Percentiles rank a stretch among this genome's conserved stretches.
These are phyloP conservation scores for Rhogogaster chlorosoma DNA, from an alignment of 2,888 invertebrate species.

Conservation along the genomic window DNA sequence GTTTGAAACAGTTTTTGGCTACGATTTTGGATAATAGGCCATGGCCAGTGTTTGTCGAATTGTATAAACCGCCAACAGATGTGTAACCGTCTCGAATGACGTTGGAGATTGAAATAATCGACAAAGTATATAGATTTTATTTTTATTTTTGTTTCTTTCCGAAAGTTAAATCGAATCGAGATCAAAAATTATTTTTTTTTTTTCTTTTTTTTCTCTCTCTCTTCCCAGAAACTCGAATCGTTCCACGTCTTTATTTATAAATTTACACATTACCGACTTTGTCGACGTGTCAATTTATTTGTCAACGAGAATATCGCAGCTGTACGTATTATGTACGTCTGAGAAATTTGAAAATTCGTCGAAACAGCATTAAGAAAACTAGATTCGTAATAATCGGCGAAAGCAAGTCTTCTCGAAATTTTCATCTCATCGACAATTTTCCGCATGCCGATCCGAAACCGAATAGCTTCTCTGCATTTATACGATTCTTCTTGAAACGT, in stretches of 20 bases:
- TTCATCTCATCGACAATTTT: background rate
- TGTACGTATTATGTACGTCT: background rate
- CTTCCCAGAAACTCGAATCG: background rate
- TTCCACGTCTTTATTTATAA: background rate
- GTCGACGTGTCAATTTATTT: constrained; percentile 1
- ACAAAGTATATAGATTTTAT: background rate
- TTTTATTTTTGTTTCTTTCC: background rate
- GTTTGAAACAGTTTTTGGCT: background rate
- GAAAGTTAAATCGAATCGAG: background rate
- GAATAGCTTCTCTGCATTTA: background rate
- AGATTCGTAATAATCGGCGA: background rate
- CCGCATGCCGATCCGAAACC: background rate
- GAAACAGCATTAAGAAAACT: background rate
- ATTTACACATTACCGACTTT: background rate
- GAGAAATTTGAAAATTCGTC: background rate
- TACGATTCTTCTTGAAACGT: background rate
- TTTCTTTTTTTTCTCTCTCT: background rate
- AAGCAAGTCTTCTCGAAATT: background rate
- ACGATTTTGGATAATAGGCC: constrained; percentile 24
- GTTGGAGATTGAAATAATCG: background rate
- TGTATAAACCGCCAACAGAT: background rate
- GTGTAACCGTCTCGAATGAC: background rate
- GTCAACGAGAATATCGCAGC: background rate
- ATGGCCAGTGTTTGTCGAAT: constrained; percentile 10
- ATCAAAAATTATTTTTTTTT: background rate